Percentiles rank a stretch among this genome's conserved stretches.
Conservation (phyloP, 2,888 invertebrate species). For the Scrobipalpa atriplicella region DNA sequence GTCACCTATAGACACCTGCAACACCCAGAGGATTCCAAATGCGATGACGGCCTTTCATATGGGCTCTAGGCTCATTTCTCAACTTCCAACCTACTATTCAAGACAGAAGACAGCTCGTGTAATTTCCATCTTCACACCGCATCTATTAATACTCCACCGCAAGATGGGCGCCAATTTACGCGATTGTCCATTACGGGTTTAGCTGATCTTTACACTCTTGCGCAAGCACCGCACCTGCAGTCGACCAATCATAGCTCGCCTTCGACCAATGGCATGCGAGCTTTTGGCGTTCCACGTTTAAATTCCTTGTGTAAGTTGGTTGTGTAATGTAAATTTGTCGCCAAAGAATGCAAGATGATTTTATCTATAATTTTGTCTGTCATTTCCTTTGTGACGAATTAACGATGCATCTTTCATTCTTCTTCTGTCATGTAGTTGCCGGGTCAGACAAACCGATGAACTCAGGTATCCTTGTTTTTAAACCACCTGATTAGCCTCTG, state of each 20-base stretch:
- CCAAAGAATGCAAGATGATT: not conserved
- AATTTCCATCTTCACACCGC: not conserved
- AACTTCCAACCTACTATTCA: not conserved
- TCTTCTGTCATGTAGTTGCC: too few species aligned
- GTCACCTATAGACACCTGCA: too few species aligned
- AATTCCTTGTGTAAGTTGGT: not conserved
- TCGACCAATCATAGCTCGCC: not conserved
- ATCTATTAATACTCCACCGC: not conserved
- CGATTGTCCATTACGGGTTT: constrained; percentile 10
- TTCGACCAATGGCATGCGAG: not conserved
- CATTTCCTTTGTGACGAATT: too few species aligned
- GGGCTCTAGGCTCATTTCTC: too few species aligned
- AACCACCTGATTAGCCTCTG: too few species aligned
- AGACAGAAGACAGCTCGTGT: not conserved
- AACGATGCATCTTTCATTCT: too few species aligned
- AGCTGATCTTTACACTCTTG: constrained; percentile 6
- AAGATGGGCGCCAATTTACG: constrained; percentile 8
- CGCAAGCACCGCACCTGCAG: constrained; percentile 9
- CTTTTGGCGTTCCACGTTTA: not conserved
- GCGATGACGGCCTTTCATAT: too few species aligned
- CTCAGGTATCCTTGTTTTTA: too few species aligned
- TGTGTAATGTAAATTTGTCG: not conserved
- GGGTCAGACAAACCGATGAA: too few species aligned
- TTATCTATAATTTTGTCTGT: too few species aligned
- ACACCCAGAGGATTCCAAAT: too few species aligned